Evolutionary conservation across 1,140 invertebrate species (phyloP).

Genomic region (Gonatopus flavifemur): DNA sequence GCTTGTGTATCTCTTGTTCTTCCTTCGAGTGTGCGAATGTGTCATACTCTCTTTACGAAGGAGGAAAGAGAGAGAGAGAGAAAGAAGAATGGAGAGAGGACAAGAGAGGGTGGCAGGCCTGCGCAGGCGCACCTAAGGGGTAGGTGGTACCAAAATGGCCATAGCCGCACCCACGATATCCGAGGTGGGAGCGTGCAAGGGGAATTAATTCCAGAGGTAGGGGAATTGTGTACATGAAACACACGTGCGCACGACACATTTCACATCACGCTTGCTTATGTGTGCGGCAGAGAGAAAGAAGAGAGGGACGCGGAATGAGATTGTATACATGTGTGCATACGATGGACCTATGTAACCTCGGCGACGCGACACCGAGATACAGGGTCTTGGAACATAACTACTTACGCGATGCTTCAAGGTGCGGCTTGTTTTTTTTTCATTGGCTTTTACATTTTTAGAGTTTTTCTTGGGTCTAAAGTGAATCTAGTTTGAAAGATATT

Average conservation of each 20-base stretch:
- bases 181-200: constrained; percentile 39
- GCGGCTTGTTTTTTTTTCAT: constrained; percentile 20
- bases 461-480: no score
- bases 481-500: no score
- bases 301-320: neutral
- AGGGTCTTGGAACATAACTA: constrained; percentile 27
- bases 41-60: no score
- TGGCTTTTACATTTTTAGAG: no score
- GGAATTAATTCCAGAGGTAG: constrained; percentile 24
- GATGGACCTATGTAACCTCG: constrained; percentile 24
- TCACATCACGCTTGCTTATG: no score
- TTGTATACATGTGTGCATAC: constrained; percentile 5
- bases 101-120: constrained; percentile 27
- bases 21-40: constrained; percentile 11
- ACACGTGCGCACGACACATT: constrained; percentile 17
- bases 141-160: constrained; percentile 54
- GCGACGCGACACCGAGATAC: constrained; percentile 15
- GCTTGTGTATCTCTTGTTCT: constrained; percentile 4
- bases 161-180: constrained; percentile 36
- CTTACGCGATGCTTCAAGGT: constrained; percentile 32
- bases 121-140: constrained; percentile 36
- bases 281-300: neutral
- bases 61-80: no score
- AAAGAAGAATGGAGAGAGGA: no score
- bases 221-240: constrained; percentile 16